Base-by-base conservation (phyloP, 2,888 invertebrate genomes). In the Chrysolina oricalcia region DNA sequence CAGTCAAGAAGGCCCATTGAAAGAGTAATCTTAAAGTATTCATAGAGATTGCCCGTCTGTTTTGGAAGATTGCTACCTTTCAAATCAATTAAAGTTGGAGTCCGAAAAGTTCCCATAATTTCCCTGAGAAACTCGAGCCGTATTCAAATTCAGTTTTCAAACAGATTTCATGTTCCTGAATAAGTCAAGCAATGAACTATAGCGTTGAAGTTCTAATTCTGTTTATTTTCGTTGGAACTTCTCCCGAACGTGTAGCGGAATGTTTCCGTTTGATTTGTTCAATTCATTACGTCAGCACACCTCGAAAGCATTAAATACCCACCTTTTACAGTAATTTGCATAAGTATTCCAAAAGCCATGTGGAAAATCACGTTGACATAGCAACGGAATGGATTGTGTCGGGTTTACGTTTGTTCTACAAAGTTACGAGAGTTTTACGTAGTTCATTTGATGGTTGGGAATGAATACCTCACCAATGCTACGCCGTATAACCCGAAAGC, bases 301-400 rank as follows among this genome's bases (percentile, higher is more conserved):
- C 43, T 43, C 23, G 13, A 21, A 10, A 17, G 23, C 66, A n/a
- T 46, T 15, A 67, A n/a, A 50, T 50, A 50, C 17, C 48, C 13
- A 35, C 35, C 27, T 15, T 15, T 50, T n/a, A 50, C 21, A 50
- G 46, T 17, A 48, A 70, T 70, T 70, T 70, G 63, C 70, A 70
- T 70, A 46, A 70, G 43, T 48, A 41, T 70, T 41, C 21, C 27
- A 62, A 70, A 62, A 70, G 62, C 62, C 63, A 46, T 62, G 41
- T 63, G 70, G n/a, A 27, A 69, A 69, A 59, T 69, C 40, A 27
- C 62, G 59, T 62, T 70, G 46, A 70, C 70, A 46, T 62, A 41
- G 62, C 11, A 19, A 21, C 46, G 43, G 27, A 70, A 56, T 53
- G 69, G 56, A 69, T 56, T 69, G 27, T 50, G 50, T 10, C 27